Conservation (phyloP, 2,113 vertebrate species). For the Thunnus thynnus region DNA sequence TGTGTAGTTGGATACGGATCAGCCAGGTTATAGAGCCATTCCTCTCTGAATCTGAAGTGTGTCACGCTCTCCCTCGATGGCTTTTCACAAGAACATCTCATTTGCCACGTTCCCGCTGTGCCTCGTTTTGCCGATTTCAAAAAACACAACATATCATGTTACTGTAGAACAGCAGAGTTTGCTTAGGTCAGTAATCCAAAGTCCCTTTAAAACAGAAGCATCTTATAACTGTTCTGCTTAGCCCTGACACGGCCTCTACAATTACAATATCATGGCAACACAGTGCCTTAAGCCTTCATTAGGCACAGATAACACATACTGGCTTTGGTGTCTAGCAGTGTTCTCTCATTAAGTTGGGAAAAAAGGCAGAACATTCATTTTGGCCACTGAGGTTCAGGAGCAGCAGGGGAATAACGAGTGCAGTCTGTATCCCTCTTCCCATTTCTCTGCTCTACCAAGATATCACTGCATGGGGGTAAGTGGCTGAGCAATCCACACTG, state of each 20-base stretch:
- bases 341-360: conserved; percentile 66
- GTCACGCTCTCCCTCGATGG: conserved; percentile 28
- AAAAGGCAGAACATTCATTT: conserved; percentile 72
- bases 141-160: not conserved
- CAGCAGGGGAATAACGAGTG: conserved; percentile 61
- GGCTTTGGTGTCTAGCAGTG: conserved; percentile 55
- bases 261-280: conserved; percentile 62
- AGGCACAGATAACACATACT: conserved; percentile 67
- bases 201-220: conserved; percentile 38
- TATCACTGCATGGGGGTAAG: conserved; percentile 37
- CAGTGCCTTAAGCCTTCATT: conserved; percentile 68
- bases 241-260: conserved; percentile 51
- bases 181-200: conserved; percentile 40
- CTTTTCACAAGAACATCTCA: conserved; percentile 31
- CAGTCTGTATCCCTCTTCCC: conserved; percentile 27
- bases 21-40: conserved; percentile 14
- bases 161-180: conserved; percentile 14
- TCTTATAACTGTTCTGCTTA: conserved; percentile 26
- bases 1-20: not conserved
- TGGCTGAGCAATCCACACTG: conserved; percentile 35
- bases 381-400: conserved; percentile 60
- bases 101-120: conserved; percentile 31
- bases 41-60: conserved; percentile 22
- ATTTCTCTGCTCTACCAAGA: conserved; percentile 48
- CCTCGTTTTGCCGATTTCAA: conserved; percentile 42